Evolutionary conservation across 2,113 vertebrate species (phyloP).

Genomic region (Pimephales promelas): DNA sequence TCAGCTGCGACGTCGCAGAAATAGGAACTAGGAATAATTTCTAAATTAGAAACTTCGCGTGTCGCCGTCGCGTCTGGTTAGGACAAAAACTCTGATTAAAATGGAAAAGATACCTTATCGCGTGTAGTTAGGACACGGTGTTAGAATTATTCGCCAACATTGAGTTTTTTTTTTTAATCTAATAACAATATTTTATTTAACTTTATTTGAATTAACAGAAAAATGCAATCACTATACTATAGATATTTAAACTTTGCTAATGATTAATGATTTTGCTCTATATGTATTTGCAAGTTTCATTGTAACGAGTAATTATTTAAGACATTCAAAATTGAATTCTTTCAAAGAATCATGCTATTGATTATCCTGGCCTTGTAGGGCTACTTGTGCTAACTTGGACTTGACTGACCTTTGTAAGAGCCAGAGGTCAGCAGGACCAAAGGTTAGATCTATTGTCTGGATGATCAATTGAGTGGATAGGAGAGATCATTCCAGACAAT

Average conservation of each 20-base stretch:
- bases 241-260: not conserved
- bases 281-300: not conserved
- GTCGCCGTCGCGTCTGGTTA: too few species aligned
- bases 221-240: not conserved
- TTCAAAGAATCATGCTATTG: not conserved
- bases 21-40: too few species aligned
- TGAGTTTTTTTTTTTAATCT: too few species aligned
- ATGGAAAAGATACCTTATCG: too few species aligned
- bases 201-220: not conserved
- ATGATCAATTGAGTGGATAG: conserved; percentile 24
- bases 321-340: not conserved
- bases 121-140: too few species aligned
- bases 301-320: not conserved
- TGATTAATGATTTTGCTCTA: not conserved
- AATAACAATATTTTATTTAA: not conserved
- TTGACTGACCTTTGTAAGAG: not conserved
- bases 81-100: too few species aligned
- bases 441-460: conserved; percentile 6
- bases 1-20: too few species aligned
- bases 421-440: not conserved
- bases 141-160: too few species aligned
- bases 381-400: conserved; percentile 10
- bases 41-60: too few species aligned
- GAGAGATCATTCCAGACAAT: not conserved
- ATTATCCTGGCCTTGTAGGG: not conserved